These are phyloP conservation scores for Semibalanus balanoides DNA, from an alignment of 1,140 invertebrate genomes.

Conservation along the genomic window DNA sequence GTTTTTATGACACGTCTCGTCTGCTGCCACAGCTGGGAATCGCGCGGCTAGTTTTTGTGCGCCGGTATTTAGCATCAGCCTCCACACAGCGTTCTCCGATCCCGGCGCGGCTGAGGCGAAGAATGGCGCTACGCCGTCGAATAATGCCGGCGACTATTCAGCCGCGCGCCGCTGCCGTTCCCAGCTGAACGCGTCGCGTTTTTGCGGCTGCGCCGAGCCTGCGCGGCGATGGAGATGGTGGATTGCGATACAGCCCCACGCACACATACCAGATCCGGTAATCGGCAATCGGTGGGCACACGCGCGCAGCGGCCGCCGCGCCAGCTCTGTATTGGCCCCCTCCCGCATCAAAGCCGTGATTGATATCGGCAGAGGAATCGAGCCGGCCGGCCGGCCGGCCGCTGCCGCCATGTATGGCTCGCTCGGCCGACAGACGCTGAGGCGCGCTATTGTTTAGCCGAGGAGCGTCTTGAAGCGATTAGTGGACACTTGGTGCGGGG, in stretches of 20 bases:
- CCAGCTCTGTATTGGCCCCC: neutral
- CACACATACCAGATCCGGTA: neutral
- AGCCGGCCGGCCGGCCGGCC: too few relatives aligned
- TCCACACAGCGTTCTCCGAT: neutral
- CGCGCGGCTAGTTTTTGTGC: neutral
- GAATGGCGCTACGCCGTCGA: neutral
- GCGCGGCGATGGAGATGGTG: neutral
- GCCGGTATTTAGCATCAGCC: neutral
- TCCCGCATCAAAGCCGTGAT: neutral
- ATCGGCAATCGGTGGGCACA: neutral
- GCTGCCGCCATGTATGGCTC: too few relatives aligned
- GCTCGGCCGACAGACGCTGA: too few relatives aligned
- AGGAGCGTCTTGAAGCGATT: neutral
- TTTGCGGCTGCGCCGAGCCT: neutral
- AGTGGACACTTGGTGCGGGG: neutral
- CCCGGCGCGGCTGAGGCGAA: neutral
- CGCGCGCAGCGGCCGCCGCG: too few relatives aligned
- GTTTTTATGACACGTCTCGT: neutral
- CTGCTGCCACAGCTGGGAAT: neutral
- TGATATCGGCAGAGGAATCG: neutral
- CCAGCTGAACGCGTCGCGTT: neutral
- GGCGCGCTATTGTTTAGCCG: neutral
- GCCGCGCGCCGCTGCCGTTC: too few relatives aligned
- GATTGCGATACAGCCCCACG: neutral
- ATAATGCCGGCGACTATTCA: neutral